Conservation (phyloP, 2,113 vertebrate species). For the Erythrocercus mccallii region DNA sequence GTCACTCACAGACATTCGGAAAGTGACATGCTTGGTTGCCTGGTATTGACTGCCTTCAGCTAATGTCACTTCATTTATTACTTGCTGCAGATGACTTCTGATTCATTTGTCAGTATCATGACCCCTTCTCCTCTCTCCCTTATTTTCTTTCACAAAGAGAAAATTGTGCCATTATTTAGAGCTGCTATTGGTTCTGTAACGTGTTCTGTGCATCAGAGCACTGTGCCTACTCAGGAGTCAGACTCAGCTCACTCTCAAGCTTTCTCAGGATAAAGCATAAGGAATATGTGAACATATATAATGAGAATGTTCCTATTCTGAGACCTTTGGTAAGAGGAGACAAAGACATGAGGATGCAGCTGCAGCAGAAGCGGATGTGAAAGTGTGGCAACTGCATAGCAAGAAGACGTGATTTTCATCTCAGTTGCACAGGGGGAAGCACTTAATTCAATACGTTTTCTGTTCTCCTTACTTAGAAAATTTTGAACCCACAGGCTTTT, state of each 20-base stretch:
- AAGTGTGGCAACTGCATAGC: neutral
- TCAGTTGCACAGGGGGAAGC: neutral
- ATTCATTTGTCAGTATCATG: conserved; percentile 2
- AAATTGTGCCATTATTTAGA: neutral
- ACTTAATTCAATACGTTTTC: neutral
- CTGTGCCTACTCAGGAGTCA: neutral
- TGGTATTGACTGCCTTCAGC: conserved; percentile 8
- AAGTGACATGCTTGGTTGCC: neutral
- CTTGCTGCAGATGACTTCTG: neutral
- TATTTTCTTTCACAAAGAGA: neutral
- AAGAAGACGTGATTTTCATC: neutral
- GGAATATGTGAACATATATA: neutral
- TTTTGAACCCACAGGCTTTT: neutral
- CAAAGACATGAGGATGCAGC: neutral
- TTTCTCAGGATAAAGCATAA: neutral
- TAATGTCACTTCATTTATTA: conserved; percentile 9
- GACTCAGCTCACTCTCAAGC: neutral
- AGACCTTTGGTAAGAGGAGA: neutral
- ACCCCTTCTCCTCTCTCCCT: neutral
- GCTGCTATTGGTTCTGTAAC: neutral
- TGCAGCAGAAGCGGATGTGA: conserved; percentile 15
- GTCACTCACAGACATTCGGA: neutral
- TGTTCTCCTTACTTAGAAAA: neutral
- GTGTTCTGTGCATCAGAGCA: neutral
- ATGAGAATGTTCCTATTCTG: neutral